Evolutionary conservation across 1,140 invertebrate species (phyloP), one percentile per base, ranked within the genome.

Genomic region (Ganaspis sp.): DNA sequence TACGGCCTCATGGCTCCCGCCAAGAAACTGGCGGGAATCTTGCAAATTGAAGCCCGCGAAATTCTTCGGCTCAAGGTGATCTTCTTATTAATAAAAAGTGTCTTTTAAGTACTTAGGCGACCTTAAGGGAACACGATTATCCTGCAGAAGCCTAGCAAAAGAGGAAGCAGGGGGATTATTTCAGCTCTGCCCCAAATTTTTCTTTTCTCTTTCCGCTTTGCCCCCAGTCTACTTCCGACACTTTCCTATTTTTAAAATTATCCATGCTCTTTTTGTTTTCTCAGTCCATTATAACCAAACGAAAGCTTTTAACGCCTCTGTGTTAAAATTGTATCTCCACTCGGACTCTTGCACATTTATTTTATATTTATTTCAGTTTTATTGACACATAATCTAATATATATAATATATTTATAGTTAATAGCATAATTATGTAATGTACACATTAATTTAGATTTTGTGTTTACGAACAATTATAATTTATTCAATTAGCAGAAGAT

Each of bases 21-120:
- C 45, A 49, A 49, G 45, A 49, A 49, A 49, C 45, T 49, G 45
- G 45, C 45, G 45, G 45, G 45, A 49, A 49, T 49, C 45, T n/a
- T 49, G 45, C 45, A 49, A 49, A 17, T 49, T 49, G 17, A 49
- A 49, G n/a, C 45, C 45, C 45, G 45, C 45, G 45, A 49, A 49
- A 17, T 49, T 49, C n/a, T 6, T 1, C 45, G 17, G 17, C 45
- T 49, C 45, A 49, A 49, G 45, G 45, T 49, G 45, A 49, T 49
- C 45, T 17, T 49, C 45, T 17, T n/a, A 49, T 49, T 49, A 49
- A 49, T 49, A 49, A 49, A 49, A 49, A 49, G 15, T 8, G 45
- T n/a, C 17, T 49, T 49, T n/a, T 1, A 49, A 49, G 6, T 4
- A 17, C 1, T n/a, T 49, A 49, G 1, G 45, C 17, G 15, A 49